These are phyloP conservation scores for Chymomyza caudatula DNA, from an alignment of 2,888 invertebrate genomes.

Conservation along the genomic window DNA sequence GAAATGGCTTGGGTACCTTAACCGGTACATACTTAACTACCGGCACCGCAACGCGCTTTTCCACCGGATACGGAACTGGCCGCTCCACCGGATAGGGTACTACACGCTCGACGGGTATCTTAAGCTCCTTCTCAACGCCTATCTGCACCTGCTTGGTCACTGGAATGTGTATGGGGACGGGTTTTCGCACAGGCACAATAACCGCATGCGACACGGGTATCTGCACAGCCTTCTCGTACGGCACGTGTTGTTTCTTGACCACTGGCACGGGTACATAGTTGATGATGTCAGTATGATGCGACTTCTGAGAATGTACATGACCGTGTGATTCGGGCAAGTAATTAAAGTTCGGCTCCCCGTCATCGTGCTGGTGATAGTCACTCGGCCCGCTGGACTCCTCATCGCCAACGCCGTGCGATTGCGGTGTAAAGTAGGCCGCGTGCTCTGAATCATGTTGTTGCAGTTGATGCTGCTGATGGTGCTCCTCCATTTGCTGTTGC, in stretches of 20 bases:
- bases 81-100: conserved; percentile 87
- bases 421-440: conserved; percentile 33
- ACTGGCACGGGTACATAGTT: conserved; percentile 83
- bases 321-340: conserved; percentile 52
- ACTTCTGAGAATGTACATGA: conserved; percentile 37
- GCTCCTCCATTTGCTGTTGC: conserved; percentile 38
- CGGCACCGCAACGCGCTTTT: conserved; percentile 85
- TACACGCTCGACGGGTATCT: conserved; percentile 81
- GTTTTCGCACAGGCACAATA: conserved; percentile 86
- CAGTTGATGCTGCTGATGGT: conserved; percentile 45
- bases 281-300: conserved; percentile 80
- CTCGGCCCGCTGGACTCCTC: conserved; percentile 25
- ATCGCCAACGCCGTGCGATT: conserved; percentile 14
- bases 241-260: conserved; percentile 86
- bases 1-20: conserved; percentile 88
- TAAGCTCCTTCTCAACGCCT: conserved; percentile 83
- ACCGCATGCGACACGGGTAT: conserved; percentile 88
- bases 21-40: conserved; percentile 87
- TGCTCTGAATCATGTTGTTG: conserved; percentile 31
- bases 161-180: conserved; percentile 88
- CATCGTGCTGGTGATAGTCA: conserved; percentile 49
- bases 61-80: conserved; percentile 85
- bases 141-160: conserved; percentile 86
- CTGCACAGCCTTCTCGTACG: conserved; percentile 84
- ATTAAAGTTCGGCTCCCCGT: conserved; percentile 56